phyloP scores from a whole-genome alignment of 2,113 vertebrate genomes.

The Syrrhaptes paradoxus region DNA sequence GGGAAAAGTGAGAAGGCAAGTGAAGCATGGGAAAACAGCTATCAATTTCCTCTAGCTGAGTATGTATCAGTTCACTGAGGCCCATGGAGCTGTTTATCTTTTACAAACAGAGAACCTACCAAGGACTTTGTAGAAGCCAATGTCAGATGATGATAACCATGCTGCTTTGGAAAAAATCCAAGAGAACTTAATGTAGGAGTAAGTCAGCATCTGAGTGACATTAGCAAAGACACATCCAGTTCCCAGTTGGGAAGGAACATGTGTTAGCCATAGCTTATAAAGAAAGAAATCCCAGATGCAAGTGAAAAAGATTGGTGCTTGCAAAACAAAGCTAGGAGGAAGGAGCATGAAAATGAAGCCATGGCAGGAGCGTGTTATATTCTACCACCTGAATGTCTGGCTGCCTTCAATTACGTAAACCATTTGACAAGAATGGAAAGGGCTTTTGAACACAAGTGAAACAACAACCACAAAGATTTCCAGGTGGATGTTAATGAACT shows the following conservation, averaged over 20 bases:
- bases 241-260: neutral
- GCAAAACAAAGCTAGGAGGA: neutral
- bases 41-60: neutral
- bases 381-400: neutral
- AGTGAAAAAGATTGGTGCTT: neutral
- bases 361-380: neutral
- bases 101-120: neutral
- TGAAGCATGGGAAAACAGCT: neutral
- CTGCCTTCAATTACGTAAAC: neutral
- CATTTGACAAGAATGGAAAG: neutral
- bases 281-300: neutral
- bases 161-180: neutral
- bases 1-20: neutral
- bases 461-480: neutral
- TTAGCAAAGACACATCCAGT: neutral
- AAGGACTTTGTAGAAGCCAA: neutral
- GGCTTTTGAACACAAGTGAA: neutral
- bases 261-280: neutral
- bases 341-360: neutral
- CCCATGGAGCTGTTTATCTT: neutral
- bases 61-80: neutral
- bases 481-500: neutral
- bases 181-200: neutral
- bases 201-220: conserved; percentile 4
- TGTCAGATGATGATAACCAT: neutral